These are phyloP conservation scores for Hippopotamus amphibius DNA, from an alignment of 2,113 vertebrate genomes.

Conservation along the genomic window DNA sequence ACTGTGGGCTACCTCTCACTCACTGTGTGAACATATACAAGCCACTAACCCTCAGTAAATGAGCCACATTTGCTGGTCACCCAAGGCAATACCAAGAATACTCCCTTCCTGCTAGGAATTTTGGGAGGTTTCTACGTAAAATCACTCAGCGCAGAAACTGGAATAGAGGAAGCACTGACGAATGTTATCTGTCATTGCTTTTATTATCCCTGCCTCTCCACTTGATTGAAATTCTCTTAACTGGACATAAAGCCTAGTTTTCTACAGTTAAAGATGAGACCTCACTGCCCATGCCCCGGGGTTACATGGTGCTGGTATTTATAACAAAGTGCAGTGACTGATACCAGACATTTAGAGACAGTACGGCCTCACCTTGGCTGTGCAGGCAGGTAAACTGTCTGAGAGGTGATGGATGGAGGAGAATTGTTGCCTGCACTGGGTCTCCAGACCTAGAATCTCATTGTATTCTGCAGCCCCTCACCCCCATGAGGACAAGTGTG, in stretches of 20 bases:
- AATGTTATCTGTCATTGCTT: background rate
- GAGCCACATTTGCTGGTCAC: background rate
- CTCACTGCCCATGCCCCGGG: background rate
- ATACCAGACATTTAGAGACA: background rate
- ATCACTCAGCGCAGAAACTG: background rate
- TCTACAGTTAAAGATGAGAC: background rate
- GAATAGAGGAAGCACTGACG: background rate
- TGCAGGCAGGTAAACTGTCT: background rate
- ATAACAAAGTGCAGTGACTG: background rate
- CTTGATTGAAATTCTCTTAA: background rate
- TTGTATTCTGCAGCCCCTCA: background rate
- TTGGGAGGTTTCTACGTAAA: background rate
- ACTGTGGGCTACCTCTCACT: background rate
- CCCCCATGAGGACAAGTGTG: slow-evolving; percentile 77
- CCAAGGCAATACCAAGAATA: background rate
- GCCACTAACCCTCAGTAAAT: background rate
- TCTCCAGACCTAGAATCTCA: background rate
- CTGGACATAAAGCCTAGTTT: background rate
- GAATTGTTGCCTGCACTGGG: too few relatives aligned
- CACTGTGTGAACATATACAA: background rate
- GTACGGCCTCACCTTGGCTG: background rate
- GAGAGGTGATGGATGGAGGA: background rate
- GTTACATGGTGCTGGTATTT: background rate
- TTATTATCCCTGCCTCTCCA: background rate
- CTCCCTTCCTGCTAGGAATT: background rate